These are phyloP conservation scores for Mellilla xanthometata DNA, from an alignment of 2,888 invertebrate genomes.

Conservation along the genomic window DNA sequence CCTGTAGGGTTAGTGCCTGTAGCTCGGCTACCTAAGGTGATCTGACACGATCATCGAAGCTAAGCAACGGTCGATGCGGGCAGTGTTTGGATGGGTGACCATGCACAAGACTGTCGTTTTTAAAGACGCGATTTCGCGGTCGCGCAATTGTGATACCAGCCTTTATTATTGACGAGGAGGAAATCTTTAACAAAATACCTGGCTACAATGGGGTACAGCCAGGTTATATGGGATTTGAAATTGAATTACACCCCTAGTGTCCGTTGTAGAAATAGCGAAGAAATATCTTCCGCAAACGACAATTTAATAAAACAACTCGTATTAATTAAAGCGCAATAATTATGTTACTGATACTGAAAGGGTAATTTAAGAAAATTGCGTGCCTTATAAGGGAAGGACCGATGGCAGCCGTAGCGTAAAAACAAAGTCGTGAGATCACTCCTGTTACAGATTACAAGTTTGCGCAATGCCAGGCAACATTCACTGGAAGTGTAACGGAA, in stretches of 20 bases:
- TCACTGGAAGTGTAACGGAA: constrained; percentile 18
- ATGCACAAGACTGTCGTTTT: too few species aligned
- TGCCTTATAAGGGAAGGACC: constrained; percentile 17
- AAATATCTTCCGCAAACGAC: constrained; percentile 39
- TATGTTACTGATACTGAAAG: constrained; percentile 22
- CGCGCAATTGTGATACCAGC: too few species aligned
- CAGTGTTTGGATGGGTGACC: too few species aligned
- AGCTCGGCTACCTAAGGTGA: too few species aligned
- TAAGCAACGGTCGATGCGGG: too few species aligned
- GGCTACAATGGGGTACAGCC: background rate
- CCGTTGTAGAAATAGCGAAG: constrained; percentile 30
- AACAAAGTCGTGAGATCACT: constrained; percentile 23
- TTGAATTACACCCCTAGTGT: constrained; percentile 27
- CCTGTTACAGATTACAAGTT: constrained; percentile 24
- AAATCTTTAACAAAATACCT: background rate
- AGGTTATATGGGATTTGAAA: too few species aligned
- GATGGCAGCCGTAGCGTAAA: constrained; percentile 10
- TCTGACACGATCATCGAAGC: too few species aligned
- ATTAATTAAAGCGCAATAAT: constrained; percentile 24
- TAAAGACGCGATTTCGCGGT: too few species aligned
- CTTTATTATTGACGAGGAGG: too few species aligned
- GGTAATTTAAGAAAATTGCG: constrained; percentile 21
- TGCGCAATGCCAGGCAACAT: constrained; percentile 17
- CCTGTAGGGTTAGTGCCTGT: too few species aligned
- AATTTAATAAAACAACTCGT: constrained; percentile 15